Evolutionary conservation across 2,797 vertebrate genomes (phyloP).

Genomic region (Scarus forsteni): DNA sequence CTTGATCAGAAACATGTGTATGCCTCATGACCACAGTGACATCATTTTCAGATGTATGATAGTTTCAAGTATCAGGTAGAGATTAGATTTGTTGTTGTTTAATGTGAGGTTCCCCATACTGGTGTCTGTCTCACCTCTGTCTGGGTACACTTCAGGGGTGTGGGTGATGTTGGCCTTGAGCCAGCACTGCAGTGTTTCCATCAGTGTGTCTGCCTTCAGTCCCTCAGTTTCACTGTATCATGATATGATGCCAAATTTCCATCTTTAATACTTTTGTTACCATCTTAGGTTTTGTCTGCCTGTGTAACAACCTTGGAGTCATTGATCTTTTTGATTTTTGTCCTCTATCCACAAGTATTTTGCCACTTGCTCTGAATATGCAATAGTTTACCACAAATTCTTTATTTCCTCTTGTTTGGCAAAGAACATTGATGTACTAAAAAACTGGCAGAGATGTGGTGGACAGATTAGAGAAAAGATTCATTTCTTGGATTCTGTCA

Average conservation of each 20-base stretch:
- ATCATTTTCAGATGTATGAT: not conserved
- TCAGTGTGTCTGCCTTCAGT: not conserved
- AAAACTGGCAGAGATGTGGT: too few species aligned
- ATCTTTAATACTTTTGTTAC: not conserved
- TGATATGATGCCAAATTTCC: not conserved
- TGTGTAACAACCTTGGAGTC: not conserved
- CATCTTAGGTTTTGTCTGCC: not conserved
- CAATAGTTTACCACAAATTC: too few species aligned
- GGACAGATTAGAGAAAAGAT: too few species aligned
- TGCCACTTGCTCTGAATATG: too few species aligned
- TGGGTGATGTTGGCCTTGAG: constrained; percentile 31
- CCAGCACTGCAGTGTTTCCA: constrained; percentile 56
- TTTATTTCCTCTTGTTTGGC: too few species aligned
- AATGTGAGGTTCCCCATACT: not conserved
- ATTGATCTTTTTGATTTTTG: too few species aligned
- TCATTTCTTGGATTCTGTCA: too few species aligned
- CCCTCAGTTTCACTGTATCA: not conserved
- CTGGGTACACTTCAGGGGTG: constrained; percentile 24
- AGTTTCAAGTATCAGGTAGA: not conserved
- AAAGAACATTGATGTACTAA: too few species aligned
- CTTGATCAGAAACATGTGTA: not conserved
- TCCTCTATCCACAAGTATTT: too few species aligned
- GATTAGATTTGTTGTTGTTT: too few species aligned
- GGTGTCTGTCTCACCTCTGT: constrained; percentile 27
- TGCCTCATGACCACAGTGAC: not conserved